Percentiles rank a stretch among this genome's conserved stretches.
phyloP scores from a whole-genome alignment of 2,888 invertebrate genomes.

The Catocala fraxini region DNA sequence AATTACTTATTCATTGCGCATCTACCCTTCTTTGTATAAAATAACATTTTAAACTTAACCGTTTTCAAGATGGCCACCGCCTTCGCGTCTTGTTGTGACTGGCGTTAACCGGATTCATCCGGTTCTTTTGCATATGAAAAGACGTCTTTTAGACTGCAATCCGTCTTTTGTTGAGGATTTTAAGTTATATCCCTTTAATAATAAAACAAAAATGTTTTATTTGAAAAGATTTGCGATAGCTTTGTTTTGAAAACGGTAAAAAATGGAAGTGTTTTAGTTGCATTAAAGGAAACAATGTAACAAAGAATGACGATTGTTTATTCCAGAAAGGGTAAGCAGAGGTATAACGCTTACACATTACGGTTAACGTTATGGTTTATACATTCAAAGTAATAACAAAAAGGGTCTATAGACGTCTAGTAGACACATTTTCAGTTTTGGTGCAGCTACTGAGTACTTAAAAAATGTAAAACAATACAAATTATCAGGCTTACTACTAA shows the following conservation, averaged over 20 bases:
- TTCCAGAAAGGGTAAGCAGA: no score
- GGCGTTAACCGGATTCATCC: slow-evolving; percentile 48
- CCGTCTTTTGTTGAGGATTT: slow-evolving; percentile 39
- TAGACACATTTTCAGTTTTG: no score
- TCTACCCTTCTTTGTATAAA: slow-evolving; percentile 28
- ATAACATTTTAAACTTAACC: slow-evolving; percentile 37
- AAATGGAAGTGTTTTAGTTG: neutral
- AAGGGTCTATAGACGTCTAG: no score
- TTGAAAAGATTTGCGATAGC: neutral
- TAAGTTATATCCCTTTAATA: slow-evolving; percentile 42
- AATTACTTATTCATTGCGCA: slow-evolving; percentile 24
- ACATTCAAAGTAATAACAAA: no score
- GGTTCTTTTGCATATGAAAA: slow-evolving; percentile 55
- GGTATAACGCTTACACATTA: no score
- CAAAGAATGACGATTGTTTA: no score
- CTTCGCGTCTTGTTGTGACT: slow-evolving; percentile 40
- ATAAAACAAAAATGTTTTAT: slow-evolving; percentile 42
- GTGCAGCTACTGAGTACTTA: no score
- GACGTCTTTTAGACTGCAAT: slow-evolving; percentile 43
- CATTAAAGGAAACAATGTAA: no score
- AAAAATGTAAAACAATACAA: no score
- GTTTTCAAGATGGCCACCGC: slow-evolving; percentile 43
- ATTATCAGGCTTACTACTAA: no score
- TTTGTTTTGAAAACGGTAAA: neutral
- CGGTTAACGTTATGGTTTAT: no score